Evolutionary conservation across 2,113 vertebrate genomes (phyloP).

Genomic region (Tychaedon coryphoeus): DNA sequence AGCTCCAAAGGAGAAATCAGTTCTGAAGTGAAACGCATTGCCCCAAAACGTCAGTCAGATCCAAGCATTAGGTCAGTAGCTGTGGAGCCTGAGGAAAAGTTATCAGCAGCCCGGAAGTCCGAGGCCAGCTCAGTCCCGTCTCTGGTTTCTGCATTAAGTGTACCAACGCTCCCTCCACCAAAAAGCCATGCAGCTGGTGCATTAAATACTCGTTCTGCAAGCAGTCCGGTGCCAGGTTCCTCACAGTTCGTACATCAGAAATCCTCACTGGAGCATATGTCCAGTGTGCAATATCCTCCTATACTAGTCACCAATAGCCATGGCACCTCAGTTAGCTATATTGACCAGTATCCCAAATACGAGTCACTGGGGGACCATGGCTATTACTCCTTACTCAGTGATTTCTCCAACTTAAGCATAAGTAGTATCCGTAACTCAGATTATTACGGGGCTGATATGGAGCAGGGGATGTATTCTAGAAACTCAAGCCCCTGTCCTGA

Average conservation of each 20-base stretch:
- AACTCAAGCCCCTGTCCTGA: constrained; percentile 89
- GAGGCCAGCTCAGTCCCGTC: constrained; percentile 96
- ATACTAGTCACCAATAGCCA: constrained; percentile 98
- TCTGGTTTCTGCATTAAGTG: constrained; percentile 94
- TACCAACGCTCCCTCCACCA: constrained; percentile 89
- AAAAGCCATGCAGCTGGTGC: constrained; percentile 96
- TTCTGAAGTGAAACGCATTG: constrained; percentile 90
- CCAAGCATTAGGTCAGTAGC: constrained; percentile 94
- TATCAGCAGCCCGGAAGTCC: constrained; percentile 85
- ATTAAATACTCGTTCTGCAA: constrained; percentile 95
- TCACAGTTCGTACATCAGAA: constrained; percentile 91
- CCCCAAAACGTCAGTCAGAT: constrained; percentile 96
- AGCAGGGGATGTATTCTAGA: constrained; percentile 83
- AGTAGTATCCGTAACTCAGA: constrained; percentile 89
- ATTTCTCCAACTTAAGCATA: constrained; percentile 94
- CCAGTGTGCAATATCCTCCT: constrained; percentile 93
- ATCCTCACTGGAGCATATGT: constrained; percentile 90
- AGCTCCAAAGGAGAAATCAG: constrained; percentile 81
- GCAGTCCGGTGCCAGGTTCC: constrained; percentile 95
- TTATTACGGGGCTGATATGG: constrained; percentile 91
- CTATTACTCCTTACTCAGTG: constrained; percentile 95
- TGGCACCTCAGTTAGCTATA: constrained; percentile 88
- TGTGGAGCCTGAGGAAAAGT: constrained; percentile 89
- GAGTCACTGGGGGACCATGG: constrained; percentile 93
- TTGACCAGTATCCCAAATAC: constrained; percentile 93